Evolutionary conservation across 2,113 vertebrate genomes (phyloP).

Genomic region (Addax nasomaculatus): DNA sequence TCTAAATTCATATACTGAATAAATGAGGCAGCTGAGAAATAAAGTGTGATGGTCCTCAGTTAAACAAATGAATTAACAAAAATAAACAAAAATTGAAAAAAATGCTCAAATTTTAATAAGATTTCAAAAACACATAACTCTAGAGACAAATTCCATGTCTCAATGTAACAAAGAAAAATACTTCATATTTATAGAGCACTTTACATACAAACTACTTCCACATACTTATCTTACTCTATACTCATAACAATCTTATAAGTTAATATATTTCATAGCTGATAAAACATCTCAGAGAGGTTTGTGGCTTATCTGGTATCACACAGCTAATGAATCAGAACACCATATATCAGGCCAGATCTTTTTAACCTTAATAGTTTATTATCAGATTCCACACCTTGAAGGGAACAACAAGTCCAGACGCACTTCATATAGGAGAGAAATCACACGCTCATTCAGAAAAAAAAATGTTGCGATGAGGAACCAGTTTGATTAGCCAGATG

Average conservation of each 20-base stretch:
- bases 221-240: background rate
- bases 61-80: background rate
- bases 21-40: constrained; percentile 5
- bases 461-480: background rate
- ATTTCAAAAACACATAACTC: background rate
- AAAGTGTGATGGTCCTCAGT: background rate
- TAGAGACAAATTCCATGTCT: background rate
- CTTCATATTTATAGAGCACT: background rate
- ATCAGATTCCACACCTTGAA: background rate
- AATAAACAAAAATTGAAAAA: background rate
- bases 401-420: background rate
- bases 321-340: background rate
- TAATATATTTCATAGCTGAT: background rate
- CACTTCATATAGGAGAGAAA: background rate
- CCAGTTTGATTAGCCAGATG: background rate
- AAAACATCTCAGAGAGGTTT: background rate
- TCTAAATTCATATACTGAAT: constrained; percentile 2
- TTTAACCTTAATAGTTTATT: background rate
- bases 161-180: background rate
- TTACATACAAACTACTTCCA: background rate
- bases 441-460: background rate
- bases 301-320: background rate
- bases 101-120: background rate
- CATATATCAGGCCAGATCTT: background rate
- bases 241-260: background rate